Evolutionary conservation across 2,888 invertebrate genomes (phyloP), one percentile per base, ranked within the genome.

Genomic region (Neoscelio sp.): DNA sequence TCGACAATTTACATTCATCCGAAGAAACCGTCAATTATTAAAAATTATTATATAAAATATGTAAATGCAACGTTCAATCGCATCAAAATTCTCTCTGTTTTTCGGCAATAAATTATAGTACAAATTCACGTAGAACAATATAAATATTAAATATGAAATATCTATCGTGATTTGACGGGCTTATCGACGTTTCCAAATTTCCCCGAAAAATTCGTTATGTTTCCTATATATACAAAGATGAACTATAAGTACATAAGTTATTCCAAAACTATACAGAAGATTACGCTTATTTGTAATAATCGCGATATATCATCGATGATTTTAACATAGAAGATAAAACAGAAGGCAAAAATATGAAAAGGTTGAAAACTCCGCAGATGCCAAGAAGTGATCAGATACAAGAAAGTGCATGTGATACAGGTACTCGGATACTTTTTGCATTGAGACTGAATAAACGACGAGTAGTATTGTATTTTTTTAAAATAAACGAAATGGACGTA

Each of bases 401-500:
- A 65, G 54, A 74, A 74, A 78, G 58, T 64, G 65, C 58, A 74
- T 68, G 73, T 74, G 64, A 68, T 73, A 64, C 68, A 64, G 74
- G 68, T 65, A 74, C 52, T 64, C 48, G 65, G 77, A 77, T 77
- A 71, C 65, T 62, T 79, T 70, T 79, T 70, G 74, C 46, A 74
- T 75, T 68, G 74, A 70, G 74, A 74, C 79, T 79, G 79, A 79
- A 79, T 70, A 75, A 79, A 71, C 65, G 79, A 70, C 79, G 74
- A 78, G 75, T 79, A 58, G 78, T 23, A 48, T 67, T 52, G 71
- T 75, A 52, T 62, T 73, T 73, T 78, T 71, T 78, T 78, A 56
- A 74, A 67, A 42, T 50, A 68, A 78, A 54, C 42, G 48, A 68
- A 64, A 78, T 74, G 78, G 68, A 78, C 73, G 78, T 73, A 78